Evolutionary conservation across 2,113 vertebrate species (phyloP).

Genomic region (Pseudorectes ferrugineus): DNA sequence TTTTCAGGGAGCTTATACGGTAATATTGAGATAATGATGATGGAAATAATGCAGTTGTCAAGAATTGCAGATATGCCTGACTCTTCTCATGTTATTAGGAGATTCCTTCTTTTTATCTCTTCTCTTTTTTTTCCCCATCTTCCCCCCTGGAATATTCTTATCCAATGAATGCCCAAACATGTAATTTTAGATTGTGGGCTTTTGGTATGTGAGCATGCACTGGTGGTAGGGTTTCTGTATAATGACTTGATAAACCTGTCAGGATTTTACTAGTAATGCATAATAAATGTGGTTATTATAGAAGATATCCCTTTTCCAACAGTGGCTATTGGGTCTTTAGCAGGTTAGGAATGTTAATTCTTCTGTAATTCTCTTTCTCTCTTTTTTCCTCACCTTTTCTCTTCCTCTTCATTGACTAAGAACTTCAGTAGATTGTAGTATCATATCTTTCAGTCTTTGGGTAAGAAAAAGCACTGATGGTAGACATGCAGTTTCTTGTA

Average conservation of each 20-base stretch:
- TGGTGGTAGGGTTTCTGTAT: constrained; percentile 45
- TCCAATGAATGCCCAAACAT: constrained; percentile 47
- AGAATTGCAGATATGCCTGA: background rate
- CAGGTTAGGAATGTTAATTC: constrained; percentile 60
- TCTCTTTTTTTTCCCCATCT: background rate
- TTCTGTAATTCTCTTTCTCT: constrained; percentile 24
- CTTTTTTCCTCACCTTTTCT: constrained; percentile 36
- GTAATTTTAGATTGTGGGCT: constrained; percentile 51
- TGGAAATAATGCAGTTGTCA: constrained; percentile 19
- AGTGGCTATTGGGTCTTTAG: constrained; percentile 37
- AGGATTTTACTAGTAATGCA: constrained; percentile 56
- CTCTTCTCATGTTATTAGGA: constrained; percentile 10
- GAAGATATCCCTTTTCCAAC: constrained; percentile 42
- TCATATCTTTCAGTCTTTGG: background rate
- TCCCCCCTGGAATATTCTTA: background rate
- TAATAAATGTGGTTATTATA: constrained; percentile 61
- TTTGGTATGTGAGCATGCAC: constrained; percentile 38
- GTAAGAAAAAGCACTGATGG: background rate
- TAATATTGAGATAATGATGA: background rate
- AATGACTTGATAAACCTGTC: constrained; percentile 59
- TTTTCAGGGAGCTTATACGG: constrained; percentile 7
- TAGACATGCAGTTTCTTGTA: background rate
- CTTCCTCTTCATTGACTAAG: background rate
- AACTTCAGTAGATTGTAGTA: background rate
- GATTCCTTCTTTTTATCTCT: constrained; percentile 23